These are phyloP conservation scores for Trichopoda pennipes DNA, from an alignment of 2,888 invertebrate species.

Conservation along the genomic window DNA sequence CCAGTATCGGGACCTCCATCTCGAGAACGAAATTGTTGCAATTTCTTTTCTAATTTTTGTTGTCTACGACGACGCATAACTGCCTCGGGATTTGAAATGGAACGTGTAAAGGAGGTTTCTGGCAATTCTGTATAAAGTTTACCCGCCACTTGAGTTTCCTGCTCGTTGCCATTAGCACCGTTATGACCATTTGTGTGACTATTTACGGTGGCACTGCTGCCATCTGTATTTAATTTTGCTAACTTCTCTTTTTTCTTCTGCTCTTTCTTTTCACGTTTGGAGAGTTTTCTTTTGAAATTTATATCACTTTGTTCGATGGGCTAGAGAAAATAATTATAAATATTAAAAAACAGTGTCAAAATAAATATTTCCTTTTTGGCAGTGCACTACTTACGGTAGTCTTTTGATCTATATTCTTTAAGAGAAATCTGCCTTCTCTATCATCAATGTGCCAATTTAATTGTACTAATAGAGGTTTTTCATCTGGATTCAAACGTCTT, in stretches of 20 bases:
- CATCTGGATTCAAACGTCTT: slow-evolving; percentile 92
- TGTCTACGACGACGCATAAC: slow-evolving; percentile 98
- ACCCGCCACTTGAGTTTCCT: slow-evolving; percentile 90
- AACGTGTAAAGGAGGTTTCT: slow-evolving; percentile 98
- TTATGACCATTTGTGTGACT: slow-evolving; percentile 69
- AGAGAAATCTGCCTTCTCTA: slow-evolving; percentile 96
- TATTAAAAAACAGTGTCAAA: not conserved
- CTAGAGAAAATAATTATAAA: slow-evolving; percentile 76
- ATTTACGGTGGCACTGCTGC: slow-evolving; percentile 70
- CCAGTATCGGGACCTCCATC: slow-evolving; percentile 97
- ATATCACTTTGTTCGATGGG: slow-evolving; percentile 87
- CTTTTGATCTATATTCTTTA: slow-evolving; percentile 93
- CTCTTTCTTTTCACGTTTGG: slow-evolving; percentile 95
- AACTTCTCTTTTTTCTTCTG: slow-evolving; percentile 96
- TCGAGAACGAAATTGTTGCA: slow-evolving; percentile 96
- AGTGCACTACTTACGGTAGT: slow-evolving; percentile 81
- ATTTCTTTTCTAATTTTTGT: slow-evolving; percentile 96
- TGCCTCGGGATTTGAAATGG: slow-evolving; percentile 99
- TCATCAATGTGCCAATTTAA: slow-evolving; percentile 99
- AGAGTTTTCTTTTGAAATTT: slow-evolving; percentile 85
- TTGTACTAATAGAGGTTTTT: slow-evolving; percentile 97
- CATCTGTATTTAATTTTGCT: slow-evolving; percentile 87
- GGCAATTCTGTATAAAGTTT: slow-evolving; percentile 97
- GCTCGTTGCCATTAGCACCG: slow-evolving; percentile 81
- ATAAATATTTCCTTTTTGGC: not conserved